phyloP scores from a whole-genome alignment of 1,140 invertebrate genomes.

The Drosophila nigrodunni region DNA sequence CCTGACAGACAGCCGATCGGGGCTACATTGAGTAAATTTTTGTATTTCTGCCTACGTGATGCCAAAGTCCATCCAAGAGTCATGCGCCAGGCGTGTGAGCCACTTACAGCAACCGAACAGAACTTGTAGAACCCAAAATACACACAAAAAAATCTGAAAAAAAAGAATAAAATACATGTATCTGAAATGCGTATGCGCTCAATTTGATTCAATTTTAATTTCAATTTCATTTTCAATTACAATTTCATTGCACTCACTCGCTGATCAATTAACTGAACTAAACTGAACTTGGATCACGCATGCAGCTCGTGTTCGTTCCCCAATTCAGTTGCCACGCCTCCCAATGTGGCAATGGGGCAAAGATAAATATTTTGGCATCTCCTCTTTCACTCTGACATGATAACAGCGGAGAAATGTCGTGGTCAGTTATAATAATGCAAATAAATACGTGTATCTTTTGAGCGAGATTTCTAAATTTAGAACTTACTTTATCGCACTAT shows the following conservation, averaged over 20 bases:
- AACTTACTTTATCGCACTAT: background rate
- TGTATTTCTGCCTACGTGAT: conserved; percentile 27
- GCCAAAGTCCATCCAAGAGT: conserved; percentile 74
- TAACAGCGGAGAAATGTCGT: background rate
- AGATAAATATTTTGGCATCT: conserved; percentile 2
- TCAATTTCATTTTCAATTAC: conserved; percentile 25
- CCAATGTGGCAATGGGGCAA: conserved; percentile 4
- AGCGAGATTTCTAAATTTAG: conserved; percentile 14
- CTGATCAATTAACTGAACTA: conserved; percentile 53
- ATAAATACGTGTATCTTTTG: background rate
- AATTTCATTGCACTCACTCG: conserved; percentile 32
- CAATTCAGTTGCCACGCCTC: conserved; percentile 10
- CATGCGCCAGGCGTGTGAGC: conserved; percentile 71
- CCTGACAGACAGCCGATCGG: conserved; percentile 48
- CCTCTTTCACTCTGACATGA: background rate
- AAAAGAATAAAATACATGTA: background rate
- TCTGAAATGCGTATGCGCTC: conserved; percentile 29
- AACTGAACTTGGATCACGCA: conserved; percentile 50
- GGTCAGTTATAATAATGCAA: conserved; percentile 4
- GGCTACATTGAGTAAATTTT: conserved; percentile 40
- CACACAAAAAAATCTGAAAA: background rate
- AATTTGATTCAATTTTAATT: conserved; percentile 31
- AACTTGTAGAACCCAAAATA: conserved; percentile 10
- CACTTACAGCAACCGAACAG: conserved; percentile 14
- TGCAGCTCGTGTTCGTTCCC: conserved; percentile 51